Evolutionary conservation across 1,140 invertebrate genomes (phyloP).

Genomic region (Agrypnia vestita): DNA sequence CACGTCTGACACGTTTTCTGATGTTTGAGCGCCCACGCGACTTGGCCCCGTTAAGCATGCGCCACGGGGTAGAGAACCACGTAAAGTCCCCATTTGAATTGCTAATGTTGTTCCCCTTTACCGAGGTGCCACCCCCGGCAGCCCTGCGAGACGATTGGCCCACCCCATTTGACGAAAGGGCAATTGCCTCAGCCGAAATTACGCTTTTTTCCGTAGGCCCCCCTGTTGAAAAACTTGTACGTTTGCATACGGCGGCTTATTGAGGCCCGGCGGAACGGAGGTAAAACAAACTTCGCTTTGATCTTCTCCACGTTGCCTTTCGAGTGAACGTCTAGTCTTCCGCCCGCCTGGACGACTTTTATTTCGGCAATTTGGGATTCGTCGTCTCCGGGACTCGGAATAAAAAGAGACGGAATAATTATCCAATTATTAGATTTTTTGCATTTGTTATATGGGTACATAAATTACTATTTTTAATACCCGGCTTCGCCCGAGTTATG

Average conservation of each 20-base stretch:
- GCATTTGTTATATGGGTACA: no score
- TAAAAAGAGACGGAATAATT: no score
- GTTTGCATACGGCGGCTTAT: conserved; percentile 30
- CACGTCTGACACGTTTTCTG: no score
- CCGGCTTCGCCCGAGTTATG: no score
- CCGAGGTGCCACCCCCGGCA: neutral
- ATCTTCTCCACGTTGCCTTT: neutral
- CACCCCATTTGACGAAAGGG: conserved; percentile 9
- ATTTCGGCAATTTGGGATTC: conserved; percentile 13
- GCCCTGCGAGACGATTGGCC: conserved; percentile 37
- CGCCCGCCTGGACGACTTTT: neutral
- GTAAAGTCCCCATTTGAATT: conserved; percentile 53
- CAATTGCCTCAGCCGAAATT: conserved; percentile 31
- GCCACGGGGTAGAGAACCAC: conserved; percentile 27
- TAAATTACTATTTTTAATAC: no score
- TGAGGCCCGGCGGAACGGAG: neutral
- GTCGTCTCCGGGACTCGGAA: neutral
- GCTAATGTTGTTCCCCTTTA: conserved; percentile 55
- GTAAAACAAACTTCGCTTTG: conserved; percentile 25
- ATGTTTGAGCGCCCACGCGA: conserved; percentile 1
- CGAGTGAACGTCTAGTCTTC: neutral
- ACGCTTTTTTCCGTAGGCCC: neutral
- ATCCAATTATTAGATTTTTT: no score
- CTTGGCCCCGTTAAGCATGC: neutral
- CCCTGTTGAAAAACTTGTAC: conserved; percentile 25